Evolutionary conservation across 2,113 vertebrate genomes (phyloP).

Genomic region (Cavia porcellus): DNA sequence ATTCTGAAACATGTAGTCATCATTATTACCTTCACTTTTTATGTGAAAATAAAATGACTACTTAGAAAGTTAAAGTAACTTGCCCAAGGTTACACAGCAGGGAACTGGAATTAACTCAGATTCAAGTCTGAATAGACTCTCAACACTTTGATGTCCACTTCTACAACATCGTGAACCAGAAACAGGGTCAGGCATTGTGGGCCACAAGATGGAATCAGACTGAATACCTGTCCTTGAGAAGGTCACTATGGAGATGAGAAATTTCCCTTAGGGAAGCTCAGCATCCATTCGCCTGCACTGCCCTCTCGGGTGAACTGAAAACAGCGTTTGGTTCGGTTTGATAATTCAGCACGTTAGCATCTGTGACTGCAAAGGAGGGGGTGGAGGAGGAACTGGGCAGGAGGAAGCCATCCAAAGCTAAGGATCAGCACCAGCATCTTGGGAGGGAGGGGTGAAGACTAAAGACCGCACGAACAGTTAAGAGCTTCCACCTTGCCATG

Average conservation of each 20-base stretch:
- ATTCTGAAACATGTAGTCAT: not conserved
- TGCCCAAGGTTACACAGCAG: not conserved
- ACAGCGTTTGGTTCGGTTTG: not conserved
- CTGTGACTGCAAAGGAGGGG: not conserved
- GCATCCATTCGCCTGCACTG: not conserved
- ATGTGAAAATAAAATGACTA: conserved; percentile 7
- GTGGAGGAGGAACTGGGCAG: not conserved
- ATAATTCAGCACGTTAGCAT: conserved; percentile 16
- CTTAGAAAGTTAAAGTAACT: conserved; percentile 36
- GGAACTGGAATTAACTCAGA: not conserved
- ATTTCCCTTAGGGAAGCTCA: not conserved
- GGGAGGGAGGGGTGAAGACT: not conserved
- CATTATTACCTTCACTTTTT: not conserved
- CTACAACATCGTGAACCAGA: not conserved
- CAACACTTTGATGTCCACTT: not conserved
- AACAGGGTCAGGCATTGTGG: not conserved
- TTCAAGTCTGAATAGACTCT: not conserved
- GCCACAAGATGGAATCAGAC: not conserved
- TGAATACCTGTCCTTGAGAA: conserved; percentile 59
- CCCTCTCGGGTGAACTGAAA: not conserved
- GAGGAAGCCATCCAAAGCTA: not conserved
- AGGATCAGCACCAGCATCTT: not conserved
- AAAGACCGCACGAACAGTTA: accelerated
- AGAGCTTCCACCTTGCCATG: conserved; percentile 61
- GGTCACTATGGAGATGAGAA: not conserved